A percentile compares a stretch with the other conserved stretches of the same genome.
Evolutionary conservation across 2,797 vertebrate genomes (phyloP).

Genomic region (Macropus fuliginosus): DNA sequence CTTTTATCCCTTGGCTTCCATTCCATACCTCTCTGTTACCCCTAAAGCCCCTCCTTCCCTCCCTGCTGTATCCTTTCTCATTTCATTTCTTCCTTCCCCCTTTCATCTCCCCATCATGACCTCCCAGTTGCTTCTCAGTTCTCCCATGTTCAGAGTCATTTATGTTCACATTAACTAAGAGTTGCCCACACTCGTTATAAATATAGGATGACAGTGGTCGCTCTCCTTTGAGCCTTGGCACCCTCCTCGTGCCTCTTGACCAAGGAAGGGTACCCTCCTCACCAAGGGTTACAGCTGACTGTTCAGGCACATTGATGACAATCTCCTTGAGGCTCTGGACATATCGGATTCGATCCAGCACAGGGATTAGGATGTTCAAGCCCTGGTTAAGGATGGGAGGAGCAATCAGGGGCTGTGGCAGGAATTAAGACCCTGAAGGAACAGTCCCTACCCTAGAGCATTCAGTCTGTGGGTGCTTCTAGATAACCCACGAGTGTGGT

Average conservation of each 20-base stretch:
- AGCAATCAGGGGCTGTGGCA: constrained; percentile 63
- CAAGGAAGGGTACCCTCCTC: constrained; percentile 68
- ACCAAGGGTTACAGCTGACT: constrained; percentile 96
- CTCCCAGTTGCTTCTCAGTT: neutral
- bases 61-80: constrained; percentile 17
- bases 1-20: constrained; percentile 13
- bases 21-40: constrained; percentile 36
- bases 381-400: constrained; percentile 86
- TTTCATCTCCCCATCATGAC: neutral
- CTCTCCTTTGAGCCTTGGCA: neutral
- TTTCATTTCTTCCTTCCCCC: neutral
- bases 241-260: neutral
- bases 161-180: neutral
- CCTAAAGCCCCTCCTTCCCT: constrained; percentile 23
- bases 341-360: constrained; percentile 93
- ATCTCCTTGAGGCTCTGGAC: constrained; percentile 99
- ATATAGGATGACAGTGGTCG: neutral
- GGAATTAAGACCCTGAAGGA: neutral
- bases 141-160: neutral
- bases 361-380: constrained; percentile 95
- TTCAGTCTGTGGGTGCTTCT: neutral
- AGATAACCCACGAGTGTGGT: neutral
- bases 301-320: constrained; percentile 97
- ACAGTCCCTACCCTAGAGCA: neutral
- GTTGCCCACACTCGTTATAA: neutral